Conservation (phyloP, 2,113 vertebrate species). For the Colinus virginianus region DNA sequence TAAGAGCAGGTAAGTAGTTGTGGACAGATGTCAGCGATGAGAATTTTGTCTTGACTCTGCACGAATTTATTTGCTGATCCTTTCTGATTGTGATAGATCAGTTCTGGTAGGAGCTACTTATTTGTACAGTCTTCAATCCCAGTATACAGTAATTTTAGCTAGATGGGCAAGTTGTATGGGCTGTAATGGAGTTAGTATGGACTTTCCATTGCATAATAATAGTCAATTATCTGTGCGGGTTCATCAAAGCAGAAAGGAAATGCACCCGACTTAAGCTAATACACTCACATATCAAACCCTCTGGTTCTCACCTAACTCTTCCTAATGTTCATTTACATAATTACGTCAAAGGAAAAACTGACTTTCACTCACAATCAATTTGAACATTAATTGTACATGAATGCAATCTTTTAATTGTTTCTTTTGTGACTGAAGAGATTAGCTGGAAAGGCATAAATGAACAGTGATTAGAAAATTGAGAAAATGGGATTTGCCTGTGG, state of each 20-base stretch:
- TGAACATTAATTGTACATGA: slow-evolving; percentile 24
- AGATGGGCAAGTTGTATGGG: background rate
- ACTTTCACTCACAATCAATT: slow-evolving; percentile 10
- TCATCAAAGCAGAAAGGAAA: background rate
- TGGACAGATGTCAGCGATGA: background rate
- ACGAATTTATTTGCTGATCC: background rate
- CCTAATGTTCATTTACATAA: slow-evolving; percentile 32
- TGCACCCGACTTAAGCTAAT: background rate
- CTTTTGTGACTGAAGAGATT: slow-evolving; percentile 15
- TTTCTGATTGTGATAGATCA: background rate
- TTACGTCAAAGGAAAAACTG: slow-evolving; percentile 34
- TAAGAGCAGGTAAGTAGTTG: background rate
- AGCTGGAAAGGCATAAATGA: background rate
- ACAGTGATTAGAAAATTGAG: background rate
- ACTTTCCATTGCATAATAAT: background rate
- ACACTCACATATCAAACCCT: background rate
- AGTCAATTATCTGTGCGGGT: background rate
- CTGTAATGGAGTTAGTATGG: background rate
- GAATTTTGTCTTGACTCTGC: background rate
- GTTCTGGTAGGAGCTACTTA: background rate
- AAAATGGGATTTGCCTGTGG: background rate
- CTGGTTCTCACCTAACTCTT: slow-evolving; percentile 33
- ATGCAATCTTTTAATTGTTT: slow-evolving; percentile 16
- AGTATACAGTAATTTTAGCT: background rate
- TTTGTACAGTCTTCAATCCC: background rate